These are phyloP conservation scores for Ischnus inquisitorius DNA, from an alignment of 2,888 invertebrate genomes.

Conservation along the genomic window DNA sequence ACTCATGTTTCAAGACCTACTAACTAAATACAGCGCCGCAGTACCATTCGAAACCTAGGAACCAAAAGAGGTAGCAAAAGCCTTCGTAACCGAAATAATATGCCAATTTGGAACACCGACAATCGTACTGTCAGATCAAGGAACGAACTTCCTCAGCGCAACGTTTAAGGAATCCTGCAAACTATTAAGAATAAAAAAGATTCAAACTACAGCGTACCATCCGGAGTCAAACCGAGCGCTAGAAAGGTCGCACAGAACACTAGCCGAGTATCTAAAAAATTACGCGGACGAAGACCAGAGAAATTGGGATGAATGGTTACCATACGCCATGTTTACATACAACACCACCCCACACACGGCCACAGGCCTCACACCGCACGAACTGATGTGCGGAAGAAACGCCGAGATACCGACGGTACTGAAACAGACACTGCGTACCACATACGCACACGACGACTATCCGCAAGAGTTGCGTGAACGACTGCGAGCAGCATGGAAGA, in stretches of 20 bases:
- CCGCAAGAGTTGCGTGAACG: conserved; percentile 9
- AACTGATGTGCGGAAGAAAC: not conserved
- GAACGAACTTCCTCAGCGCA: conserved; percentile 67
- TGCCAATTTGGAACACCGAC: conserved; percentile 69
- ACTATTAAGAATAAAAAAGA: conserved; percentile 62
- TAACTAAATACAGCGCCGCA: conserved; percentile 55
- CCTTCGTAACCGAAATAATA: conserved; percentile 46
- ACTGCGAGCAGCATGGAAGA: conserved; percentile 26
- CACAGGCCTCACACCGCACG: conserved; percentile 44
- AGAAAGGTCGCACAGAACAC: conserved; percentile 67
- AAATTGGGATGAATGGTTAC: conserved; percentile 73
- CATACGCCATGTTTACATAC: conserved; percentile 70
- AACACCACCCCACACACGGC: conserved; percentile 64
- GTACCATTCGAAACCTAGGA: conserved; percentile 59
- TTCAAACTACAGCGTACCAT: conserved; percentile 69
- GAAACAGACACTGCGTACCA: conserved; percentile 3
- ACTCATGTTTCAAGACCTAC: conserved; percentile 61
- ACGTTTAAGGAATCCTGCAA: conserved; percentile 62
- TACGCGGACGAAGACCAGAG: conserved; percentile 65
- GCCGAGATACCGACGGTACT: conserved; percentile 52
- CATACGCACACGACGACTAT: conserved; percentile 35
- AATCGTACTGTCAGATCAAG: conserved; percentile 68
- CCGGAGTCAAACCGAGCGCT: conserved; percentile 65
- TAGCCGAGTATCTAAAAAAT: conserved; percentile 69
- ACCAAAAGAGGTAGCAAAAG: conserved; percentile 62